These are phyloP conservation scores for Mus caroli DNA, from an alignment of 2,797 vertebrate genomes.

Conservation along the genomic window DNA sequence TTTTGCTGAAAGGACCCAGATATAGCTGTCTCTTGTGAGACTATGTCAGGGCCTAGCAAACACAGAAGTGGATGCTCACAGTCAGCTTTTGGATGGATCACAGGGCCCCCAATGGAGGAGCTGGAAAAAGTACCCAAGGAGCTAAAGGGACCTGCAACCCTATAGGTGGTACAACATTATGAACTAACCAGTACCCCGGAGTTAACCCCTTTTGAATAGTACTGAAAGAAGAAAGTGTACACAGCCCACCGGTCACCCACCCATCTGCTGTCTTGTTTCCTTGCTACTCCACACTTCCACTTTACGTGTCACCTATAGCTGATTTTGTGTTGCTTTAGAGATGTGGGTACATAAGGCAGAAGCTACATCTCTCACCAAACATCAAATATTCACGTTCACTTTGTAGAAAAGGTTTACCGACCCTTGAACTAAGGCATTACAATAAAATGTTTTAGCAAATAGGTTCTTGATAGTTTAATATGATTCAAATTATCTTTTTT, in stretches of 20 bases:
- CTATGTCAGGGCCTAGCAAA: too few relatives aligned
- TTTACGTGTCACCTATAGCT: background rate
- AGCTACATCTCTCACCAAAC: background rate
- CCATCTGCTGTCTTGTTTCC: background rate
- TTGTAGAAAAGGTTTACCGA: background rate
- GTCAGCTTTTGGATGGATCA: too few relatives aligned
- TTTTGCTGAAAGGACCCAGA: too few relatives aligned
- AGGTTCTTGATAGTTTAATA: background rate
- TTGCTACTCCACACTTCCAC: background rate
- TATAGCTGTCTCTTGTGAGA: too few relatives aligned
- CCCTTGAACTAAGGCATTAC: background rate
- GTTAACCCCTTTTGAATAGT: background rate
- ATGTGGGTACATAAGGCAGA: background rate
- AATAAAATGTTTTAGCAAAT: background rate
- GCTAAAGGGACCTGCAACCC: too few relatives aligned
- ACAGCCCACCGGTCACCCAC: too few relatives aligned
- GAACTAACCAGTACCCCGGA: too few relatives aligned
- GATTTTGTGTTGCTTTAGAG: background rate
- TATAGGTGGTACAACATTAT: too few relatives aligned
- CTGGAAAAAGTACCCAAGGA: too few relatives aligned
- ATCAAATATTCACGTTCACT: background rate
- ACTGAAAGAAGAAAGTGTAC: background rate
- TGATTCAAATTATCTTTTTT: background rate
- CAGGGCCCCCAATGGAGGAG: too few relatives aligned
- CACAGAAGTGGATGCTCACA: too few relatives aligned